These are phyloP conservation scores for Ylistrum balloti DNA, from an alignment of 1,140 invertebrate genomes.

Conservation along the genomic window DNA sequence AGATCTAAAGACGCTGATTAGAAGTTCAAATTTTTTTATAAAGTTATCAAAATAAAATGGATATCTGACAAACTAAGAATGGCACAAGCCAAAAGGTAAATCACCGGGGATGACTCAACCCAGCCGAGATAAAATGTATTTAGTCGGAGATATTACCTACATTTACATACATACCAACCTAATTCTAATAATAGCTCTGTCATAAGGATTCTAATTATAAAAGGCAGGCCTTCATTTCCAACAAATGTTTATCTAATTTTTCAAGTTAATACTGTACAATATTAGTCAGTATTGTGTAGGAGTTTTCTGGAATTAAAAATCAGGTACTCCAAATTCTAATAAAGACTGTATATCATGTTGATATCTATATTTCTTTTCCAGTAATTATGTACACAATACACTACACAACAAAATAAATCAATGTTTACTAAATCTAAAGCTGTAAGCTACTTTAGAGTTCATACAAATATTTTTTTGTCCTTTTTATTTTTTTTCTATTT, in stretches of 20 bases:
- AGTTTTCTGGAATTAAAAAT: neutral
- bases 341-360: too few species aligned
- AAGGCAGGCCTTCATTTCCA: neutral
- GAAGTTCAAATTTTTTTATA: conserved; percentile 6
- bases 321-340: too few species aligned
- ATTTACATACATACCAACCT: neutral
- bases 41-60: conserved; percentile 26
- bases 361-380: too few species aligned
- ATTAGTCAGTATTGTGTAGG: neutral
- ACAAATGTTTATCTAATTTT: neutral
- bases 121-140: neutral
- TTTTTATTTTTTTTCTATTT: too few species aligned
- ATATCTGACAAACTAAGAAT: neutral
- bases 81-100: conserved; percentile 20
- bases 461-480: too few species aligned
- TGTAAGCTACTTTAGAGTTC: too few species aligned
- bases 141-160: neutral
- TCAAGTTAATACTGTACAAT: neutral
- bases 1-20: conserved; percentile 5
- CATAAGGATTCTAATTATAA: conserved; percentile 7
- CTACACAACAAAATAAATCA: too few species aligned
- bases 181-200: conserved; percentile 18
- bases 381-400: too few species aligned
- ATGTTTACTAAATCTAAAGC: too few species aligned
- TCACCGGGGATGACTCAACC: neutral